Evolutionary conservation across 1,140 invertebrate species (phyloP).

Genomic region (Drosophila seguyi): DNA sequence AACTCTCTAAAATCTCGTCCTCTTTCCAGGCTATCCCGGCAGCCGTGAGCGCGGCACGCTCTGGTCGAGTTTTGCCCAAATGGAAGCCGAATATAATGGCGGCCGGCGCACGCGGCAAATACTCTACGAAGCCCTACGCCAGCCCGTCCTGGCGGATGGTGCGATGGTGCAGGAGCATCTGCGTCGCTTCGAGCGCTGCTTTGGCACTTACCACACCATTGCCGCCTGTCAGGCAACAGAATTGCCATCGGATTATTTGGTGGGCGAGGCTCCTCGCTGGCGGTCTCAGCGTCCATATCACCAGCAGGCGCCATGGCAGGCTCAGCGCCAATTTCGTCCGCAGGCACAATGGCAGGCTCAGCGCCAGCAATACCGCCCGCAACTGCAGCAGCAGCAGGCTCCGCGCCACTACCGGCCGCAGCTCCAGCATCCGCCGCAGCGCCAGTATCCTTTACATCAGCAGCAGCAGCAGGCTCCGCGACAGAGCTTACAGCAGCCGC

Average conservation of each 20-base stretch:
- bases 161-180: slow-evolving; percentile 29
- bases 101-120: slow-evolving; percentile 8
- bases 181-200: slow-evolving; percentile 59
- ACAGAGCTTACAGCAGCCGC: background rate
- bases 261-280: too few species aligned
- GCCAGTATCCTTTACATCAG: too few species aligned
- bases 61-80: slow-evolving; percentile 56
- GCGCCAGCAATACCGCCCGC: too few species aligned
- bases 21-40: slow-evolving; percentile 65
- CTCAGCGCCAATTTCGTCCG: too few species aligned
- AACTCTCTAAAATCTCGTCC: too few species aligned
- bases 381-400: background rate
- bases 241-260: too few species aligned
- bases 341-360: too few species aligned
- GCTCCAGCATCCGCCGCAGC: too few species aligned
- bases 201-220: slow-evolving; percentile 52
- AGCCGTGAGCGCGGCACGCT: slow-evolving; percentile 40
- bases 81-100: slow-evolving; percentile 53
- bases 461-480: background rate
- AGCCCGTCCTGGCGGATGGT: slow-evolving; percentile 36
- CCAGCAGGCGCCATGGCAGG: too few species aligned
- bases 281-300: too few species aligned
- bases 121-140: slow-evolving; percentile 30
- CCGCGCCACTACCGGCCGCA: background rate
- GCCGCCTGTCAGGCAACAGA: slow-evolving; percentile 42